A percentile compares a stretch with the other conserved stretches of the same genome.
These are phyloP conservation scores for Enteromius fasciolatus DNA, from an alignment of 2,797 vertebrate species.

Conservation along the genomic window DNA sequence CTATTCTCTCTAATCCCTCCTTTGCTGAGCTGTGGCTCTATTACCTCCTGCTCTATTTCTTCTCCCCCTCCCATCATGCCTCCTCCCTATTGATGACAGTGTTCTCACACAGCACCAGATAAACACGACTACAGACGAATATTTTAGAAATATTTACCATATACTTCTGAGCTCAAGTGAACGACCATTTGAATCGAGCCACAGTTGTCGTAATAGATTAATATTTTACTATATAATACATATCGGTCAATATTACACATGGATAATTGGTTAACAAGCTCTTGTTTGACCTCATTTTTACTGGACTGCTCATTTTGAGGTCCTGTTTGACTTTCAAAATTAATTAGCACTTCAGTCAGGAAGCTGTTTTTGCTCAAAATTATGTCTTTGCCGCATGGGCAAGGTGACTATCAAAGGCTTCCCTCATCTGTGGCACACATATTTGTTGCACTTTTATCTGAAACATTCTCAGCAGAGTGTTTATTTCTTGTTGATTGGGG, in stretches of 20 bases:
- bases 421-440: slow-evolving; percentile 54
- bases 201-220: neutral
- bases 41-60: slow-evolving; percentile 33
- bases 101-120: slow-evolving; percentile 31
- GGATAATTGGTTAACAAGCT: slow-evolving; percentile 17
- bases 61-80: slow-evolving; percentile 4
- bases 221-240: neutral
- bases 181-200: neutral
- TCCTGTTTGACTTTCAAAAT: slow-evolving; percentile 43
- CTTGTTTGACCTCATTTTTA: neutral
- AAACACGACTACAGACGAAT: neutral
- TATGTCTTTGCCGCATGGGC: slow-evolving; percentile 45
- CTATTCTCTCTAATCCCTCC: slow-evolving; percentile 32
- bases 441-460: slow-evolving; percentile 57
- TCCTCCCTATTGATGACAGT: slow-evolving; percentile 18
- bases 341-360: slow-evolving; percentile 37
- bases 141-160: neutral
- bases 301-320: slow-evolving; percentile 25
- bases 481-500: slow-evolving; percentile 59
- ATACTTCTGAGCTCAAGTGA: neutral
- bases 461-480: slow-evolving; percentile 55
- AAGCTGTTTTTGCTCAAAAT: slow-evolving; percentile 48
- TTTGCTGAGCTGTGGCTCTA: slow-evolving; percentile 45
- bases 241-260: neutral
- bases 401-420: slow-evolving; percentile 60